phyloP scores from a whole-genome alignment of 1,140 invertebrate species.

The Pteromalus puparum region DNA sequence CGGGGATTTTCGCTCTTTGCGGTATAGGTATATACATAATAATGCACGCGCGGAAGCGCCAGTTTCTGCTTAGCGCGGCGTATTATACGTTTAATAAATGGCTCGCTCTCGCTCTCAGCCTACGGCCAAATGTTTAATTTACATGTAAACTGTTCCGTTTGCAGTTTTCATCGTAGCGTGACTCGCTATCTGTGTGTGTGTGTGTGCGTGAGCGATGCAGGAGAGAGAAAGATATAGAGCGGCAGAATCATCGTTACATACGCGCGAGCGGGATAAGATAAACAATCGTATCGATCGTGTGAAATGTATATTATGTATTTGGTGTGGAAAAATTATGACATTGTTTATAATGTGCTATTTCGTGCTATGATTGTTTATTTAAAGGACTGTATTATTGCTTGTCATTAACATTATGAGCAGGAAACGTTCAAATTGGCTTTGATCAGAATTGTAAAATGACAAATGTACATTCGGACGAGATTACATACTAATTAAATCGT shows the following conservation, averaged over 20 bases:
- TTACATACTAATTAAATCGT: neutral
- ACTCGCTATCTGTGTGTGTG: neutral
- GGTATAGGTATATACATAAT: too few species aligned
- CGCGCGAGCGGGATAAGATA: neutral
- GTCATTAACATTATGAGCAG: too few species aligned
- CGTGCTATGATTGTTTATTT: too few species aligned
- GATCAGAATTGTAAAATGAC: neutral
- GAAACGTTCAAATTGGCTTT: neutral
- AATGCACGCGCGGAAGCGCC: neutral
- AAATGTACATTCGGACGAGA: neutral
- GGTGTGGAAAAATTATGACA: too few species aligned
- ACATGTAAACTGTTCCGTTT: conserved; percentile 43
- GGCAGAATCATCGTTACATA: conserved; percentile 1
- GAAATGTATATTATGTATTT: neutral
- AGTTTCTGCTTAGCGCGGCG: conserved; percentile 36
- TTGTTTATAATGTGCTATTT: neutral
- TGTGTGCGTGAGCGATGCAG: neutral
- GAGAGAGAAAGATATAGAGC: too few species aligned
- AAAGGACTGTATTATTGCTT: too few species aligned
- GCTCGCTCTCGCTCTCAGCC: neutral
- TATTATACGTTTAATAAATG: conserved; percentile 36
- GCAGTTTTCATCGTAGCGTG: conserved; percentile 33
- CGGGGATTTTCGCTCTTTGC: neutral
- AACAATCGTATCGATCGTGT: conserved; percentile 10
- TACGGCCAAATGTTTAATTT: conserved; percentile 46